These are phyloP conservation scores for Brachyptera risi DNA, from an alignment of 2,888 invertebrate species.

Conservation along the genomic window DNA sequence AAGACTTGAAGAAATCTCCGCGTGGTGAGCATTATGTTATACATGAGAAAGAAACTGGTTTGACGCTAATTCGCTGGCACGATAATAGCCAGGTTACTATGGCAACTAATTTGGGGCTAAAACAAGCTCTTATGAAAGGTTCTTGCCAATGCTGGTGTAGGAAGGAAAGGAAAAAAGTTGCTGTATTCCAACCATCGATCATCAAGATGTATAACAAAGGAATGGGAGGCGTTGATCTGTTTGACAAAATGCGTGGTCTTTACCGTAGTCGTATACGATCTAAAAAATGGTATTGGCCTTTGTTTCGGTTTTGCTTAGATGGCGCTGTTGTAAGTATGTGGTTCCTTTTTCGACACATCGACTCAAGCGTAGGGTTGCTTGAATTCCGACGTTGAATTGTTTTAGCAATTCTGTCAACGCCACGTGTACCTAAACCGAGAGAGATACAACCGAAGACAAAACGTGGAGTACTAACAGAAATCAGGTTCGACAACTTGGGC, in stretches of 20 bases:
- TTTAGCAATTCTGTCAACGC: background rate
- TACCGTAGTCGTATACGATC: constrained; percentile 31
- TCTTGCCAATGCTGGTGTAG: background rate
- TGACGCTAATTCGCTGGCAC: constrained; percentile 3
- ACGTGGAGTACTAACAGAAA: background rate
- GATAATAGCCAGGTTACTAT: constrained; percentile 11
- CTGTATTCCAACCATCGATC: background rate
- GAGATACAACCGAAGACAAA: background rate
- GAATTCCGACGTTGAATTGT: constrained; percentile 20
- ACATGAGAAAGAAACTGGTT: no score
- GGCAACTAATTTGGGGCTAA: background rate
- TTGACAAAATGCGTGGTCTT: constrained; percentile 31
- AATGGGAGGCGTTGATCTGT: constrained; percentile 33
- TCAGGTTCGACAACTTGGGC: background rate
- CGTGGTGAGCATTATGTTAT: no score
- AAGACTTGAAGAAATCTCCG: no score
- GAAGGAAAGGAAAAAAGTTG: background rate
- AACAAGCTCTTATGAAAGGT: background rate
- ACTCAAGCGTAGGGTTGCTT: constrained; percentile 21
- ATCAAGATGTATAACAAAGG: constrained; percentile 33
- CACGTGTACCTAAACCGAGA: background rate
- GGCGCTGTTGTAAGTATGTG: constrained; percentile 30
- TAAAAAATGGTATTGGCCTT: constrained; percentile 35
- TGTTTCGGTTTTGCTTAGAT: constrained; percentile 33
- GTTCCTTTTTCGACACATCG: constrained; percentile 17